Evolutionary conservation across 2,113 vertebrate species (phyloP), one percentile per base, ranked within the genome.

Genomic region (Callithrix jacchus): DNA sequence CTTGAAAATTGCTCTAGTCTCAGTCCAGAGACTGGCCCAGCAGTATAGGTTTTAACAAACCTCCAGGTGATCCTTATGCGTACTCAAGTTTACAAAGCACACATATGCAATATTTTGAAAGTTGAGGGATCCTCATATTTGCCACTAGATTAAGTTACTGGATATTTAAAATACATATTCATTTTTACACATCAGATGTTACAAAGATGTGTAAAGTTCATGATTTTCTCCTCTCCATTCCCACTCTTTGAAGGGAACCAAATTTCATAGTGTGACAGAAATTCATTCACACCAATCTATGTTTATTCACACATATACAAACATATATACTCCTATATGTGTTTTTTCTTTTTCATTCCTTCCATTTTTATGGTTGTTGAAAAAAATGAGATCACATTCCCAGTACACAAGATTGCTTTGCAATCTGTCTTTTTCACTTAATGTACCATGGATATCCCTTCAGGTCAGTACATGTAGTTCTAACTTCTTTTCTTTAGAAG

Each of bases 281-380:
- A 95, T 93, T 47, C 14, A 85, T 70, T 96, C 68, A 76, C 79
- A 95, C 89, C 54, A 91, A 87, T 91, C 40, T 42, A 27, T 84
- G 35, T 74, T 90, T 88, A 77, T 45, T 91, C 85, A 82, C 84
- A 91, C 42, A 49, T 68, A 27, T 47, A 52, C 27, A 90, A 27
- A 84, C 6, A 68, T n/a, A 66, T 10, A 18, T 73, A 80, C 17
- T 89, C 7, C 40, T 89, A 23, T 52, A 27, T 35, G 35, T 14
- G 8, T 21, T 49, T 49, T 77, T 23, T 10, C 1, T 18, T 87
- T 61, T 88, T 52, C 18, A 58, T 91, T 71, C 8, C 12, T 84
- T 42, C 71, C 30, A 42, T n/a, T 79, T 77, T 35, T 87, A 10
- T 11, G 54, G 12, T 54, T 71, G 58, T 82, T 94, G 71, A 40